A percentile compares a stretch with the other conserved stretches of the same genome.
Evolutionary conservation across 2,888 invertebrate species (phyloP).

Genomic region (Cosmopolites sordidus): DNA sequence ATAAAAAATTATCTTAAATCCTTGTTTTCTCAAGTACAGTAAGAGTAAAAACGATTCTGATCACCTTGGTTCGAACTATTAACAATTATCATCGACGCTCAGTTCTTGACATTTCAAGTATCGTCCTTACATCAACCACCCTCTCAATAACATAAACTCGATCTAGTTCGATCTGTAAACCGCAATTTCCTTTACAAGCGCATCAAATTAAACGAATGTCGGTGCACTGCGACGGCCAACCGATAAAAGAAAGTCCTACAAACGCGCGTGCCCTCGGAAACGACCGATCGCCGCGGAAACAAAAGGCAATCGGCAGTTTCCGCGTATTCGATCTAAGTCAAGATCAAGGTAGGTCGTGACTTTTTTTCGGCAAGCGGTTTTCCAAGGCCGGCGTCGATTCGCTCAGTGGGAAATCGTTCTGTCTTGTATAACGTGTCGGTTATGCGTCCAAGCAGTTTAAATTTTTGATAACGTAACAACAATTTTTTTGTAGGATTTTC

Average conservation of each 20-base stretch:
- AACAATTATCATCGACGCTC: no score
- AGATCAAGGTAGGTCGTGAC: not conserved
- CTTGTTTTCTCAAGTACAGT: no score
- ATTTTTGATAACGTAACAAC: not conserved
- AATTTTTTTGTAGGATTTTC: no score
- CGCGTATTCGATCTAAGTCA: not conserved
- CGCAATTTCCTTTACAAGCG: no score
- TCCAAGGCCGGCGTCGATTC: not conserved
- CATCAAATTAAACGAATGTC: not conserved
- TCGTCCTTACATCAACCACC: no score
- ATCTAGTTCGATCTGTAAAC: no score
- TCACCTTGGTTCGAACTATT: no score
- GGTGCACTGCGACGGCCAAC: not conserved
- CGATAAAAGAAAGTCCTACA: no score
- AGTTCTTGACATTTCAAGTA: no score
- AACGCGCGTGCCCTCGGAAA: not conserved
- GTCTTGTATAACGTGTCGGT: not conserved
- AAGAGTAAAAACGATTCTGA: no score
- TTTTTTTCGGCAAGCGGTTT: not conserved
- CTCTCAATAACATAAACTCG: no score
- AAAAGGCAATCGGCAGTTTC: not conserved
- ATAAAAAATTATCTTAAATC: no score
- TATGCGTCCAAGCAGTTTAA: not conserved
- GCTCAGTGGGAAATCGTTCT: not conserved
- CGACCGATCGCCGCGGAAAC: not conserved